Conservation (phyloP, 2,888 invertebrate species). For the Steinernema scapterisci region DNA sequence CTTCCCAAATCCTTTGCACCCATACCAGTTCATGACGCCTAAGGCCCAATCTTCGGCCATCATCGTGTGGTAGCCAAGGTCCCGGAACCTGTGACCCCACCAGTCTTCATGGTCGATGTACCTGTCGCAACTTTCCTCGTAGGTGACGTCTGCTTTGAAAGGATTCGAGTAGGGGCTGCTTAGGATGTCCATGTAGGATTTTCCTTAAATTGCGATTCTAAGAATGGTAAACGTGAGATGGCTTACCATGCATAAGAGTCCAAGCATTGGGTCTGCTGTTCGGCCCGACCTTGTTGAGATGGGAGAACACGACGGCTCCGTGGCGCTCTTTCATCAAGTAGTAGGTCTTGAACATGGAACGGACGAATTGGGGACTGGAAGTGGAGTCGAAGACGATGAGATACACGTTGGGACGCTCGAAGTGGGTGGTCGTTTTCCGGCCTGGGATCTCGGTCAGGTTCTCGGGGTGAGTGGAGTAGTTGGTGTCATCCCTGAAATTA, state of each 20-base stretch:
- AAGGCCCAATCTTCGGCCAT: constrained; percentile 15
- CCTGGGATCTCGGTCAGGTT: not conserved
- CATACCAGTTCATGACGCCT: constrained; percentile 4
- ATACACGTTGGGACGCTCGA: not conserved
- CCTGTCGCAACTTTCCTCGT: not conserved
- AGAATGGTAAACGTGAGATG: not conserved
- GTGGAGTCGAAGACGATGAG: not conserved
- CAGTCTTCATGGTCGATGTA: not conserved
- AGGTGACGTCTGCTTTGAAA: not conserved
- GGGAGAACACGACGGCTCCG: not conserved
- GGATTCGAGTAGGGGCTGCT: too few relatives aligned
- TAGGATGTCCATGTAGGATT: too few relatives aligned
- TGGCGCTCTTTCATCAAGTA: constrained; percentile 1
- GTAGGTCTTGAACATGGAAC: not conserved
- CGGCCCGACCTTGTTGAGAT: not conserved
- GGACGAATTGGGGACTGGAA: not conserved
- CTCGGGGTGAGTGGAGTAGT: not conserved
- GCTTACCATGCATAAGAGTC: not conserved
- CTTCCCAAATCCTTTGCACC: constrained; percentile 28
- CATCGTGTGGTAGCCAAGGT: constrained; percentile 18
- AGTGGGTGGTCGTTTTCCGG: not conserved
- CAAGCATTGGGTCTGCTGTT: constrained; percentile 11
- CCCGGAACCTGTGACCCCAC: not conserved
- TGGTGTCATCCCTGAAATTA: constrained; percentile 9
- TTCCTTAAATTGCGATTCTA: not conserved